Percentiles rank a stretch among this genome's conserved stretches.
Conservation (phyloP, 2,113 vertebrate genomes). For the Oreochromis aureus region DNA sequence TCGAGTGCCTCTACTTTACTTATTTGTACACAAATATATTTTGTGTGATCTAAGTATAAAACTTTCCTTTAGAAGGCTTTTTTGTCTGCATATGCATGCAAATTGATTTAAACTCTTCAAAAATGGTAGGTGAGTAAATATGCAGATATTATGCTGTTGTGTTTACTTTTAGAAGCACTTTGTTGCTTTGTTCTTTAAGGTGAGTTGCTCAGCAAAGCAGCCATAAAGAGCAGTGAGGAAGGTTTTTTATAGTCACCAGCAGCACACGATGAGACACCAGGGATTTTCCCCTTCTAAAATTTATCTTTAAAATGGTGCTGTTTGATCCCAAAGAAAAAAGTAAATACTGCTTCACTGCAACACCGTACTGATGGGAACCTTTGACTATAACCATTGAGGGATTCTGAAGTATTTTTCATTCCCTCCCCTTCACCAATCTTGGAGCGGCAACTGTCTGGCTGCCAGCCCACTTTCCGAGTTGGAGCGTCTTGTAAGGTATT, state of each 20-base stretch:
- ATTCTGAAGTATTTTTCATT: constrained; percentile 40
- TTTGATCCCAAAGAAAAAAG: constrained; percentile 17
- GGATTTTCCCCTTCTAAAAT: constrained; percentile 1
- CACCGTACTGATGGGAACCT: not conserved
- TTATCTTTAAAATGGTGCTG: constrained; percentile 20
- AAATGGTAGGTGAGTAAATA: not conserved
- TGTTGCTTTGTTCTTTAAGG: not conserved
- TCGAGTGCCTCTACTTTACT: not conserved
- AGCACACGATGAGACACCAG: constrained; percentile 11
- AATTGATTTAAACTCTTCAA: not conserved
- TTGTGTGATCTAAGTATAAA: not conserved
- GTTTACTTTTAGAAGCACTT: not conserved
- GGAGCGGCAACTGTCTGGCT: constrained; percentile 19
- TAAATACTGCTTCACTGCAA: constrained; percentile 10
- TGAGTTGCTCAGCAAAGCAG: not conserved
- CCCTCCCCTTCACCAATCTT: not conserved
- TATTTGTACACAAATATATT: not conserved
- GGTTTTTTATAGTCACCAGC: constrained; percentile 9
- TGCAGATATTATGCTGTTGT: not conserved
- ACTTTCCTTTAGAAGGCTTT: not conserved
- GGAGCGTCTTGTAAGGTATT: not conserved
- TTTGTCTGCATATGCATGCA: not conserved
- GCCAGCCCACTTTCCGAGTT: constrained; percentile 9
- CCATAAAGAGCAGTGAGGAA: not conserved
- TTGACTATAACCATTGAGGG: constrained; percentile 5